Evolutionary conservation across 2,113 vertebrate genomes (phyloP), one percentile per base, ranked within the genome.

Genomic region (Albula glossodonta): DNA sequence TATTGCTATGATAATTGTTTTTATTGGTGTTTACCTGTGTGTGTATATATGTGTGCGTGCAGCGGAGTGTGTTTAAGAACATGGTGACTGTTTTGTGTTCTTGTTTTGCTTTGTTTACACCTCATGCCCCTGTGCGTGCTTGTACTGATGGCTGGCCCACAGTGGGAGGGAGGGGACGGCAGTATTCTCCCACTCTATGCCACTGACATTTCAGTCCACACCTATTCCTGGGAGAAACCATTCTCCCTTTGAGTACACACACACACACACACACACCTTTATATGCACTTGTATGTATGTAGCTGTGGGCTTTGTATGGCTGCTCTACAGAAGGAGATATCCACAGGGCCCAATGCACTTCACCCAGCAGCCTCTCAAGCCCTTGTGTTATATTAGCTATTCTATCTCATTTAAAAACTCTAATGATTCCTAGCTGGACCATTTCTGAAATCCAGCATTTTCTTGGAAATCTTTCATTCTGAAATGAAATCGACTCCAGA

Each of bases 11-110:
- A 81, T 88, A 90, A 92, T 93, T 94, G 87, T 92, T 95, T 93
- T 92, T 93, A 90, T 94, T 90, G 91, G 93, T 92, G 91, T 94
- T 93, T 91, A 93, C 89, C 90, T 93, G 90, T 93, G 91, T 88
- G 89, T 82, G 87, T 87, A 88, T 60, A 81, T 57, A n/a, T 82
- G 87, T 66, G 80, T 83, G 63, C 66, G n/a, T 87, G 49, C 51
- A 60, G 80, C 50, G 56, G 6, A 25, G 79, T 70, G 52, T 77
- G 84, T 81, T 56, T 85, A 17, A 80, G 74, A 86, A 57, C 83
- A 41, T 89, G 41, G 84, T 0, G 51, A 49, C 81, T 31, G 53
- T 84, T 77, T 19, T 74, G 19, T 84, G 77, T 84, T 31, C 11
- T 51, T 84, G 22, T 87, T 19, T 51, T 15, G 57, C 49, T 84